phyloP scores from a whole-genome alignment of 1,140 invertebrate genomes.

The Drosophila aff. region DNA sequence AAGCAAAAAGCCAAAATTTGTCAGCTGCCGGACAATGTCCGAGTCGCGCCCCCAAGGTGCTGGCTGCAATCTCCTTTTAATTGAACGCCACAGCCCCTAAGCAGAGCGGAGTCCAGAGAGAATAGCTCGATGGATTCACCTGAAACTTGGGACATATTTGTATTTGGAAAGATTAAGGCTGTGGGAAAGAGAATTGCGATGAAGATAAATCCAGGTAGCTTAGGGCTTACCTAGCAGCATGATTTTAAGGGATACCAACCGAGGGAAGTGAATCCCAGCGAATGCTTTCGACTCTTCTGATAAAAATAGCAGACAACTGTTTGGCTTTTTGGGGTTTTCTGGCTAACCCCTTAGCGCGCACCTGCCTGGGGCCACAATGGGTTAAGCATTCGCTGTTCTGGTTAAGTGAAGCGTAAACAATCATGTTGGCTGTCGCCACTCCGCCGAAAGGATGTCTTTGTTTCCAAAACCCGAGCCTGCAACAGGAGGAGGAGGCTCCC shows the following conservation, averaged over 20 bases:
- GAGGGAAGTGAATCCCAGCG: background rate
- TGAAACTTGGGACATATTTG: background rate
- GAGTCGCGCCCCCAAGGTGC: constrained; percentile 26
- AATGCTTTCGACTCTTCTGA: background rate
- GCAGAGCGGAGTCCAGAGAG: background rate
- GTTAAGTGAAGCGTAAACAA: constrained; percentile 53
- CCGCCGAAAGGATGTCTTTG: constrained; percentile 51
- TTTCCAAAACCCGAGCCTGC: constrained; percentile 5
- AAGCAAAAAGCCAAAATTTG: constrained; percentile 37
- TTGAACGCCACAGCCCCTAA: constrained; percentile 16
- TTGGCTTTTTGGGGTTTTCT: background rate
- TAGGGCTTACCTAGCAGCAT: background rate
- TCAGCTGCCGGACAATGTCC: constrained; percentile 41
- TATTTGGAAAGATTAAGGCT: background rate
- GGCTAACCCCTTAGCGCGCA: background rate
- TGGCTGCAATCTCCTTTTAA: constrained; percentile 41
- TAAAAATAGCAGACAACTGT: constrained; percentile 5
- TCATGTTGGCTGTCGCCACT: constrained; percentile 51
- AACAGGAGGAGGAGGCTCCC: constrained; percentile 4
- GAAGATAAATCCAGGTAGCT: background rate
- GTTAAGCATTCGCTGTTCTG: constrained; percentile 35
- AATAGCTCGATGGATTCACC: constrained; percentile 4
- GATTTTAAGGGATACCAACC: background rate
- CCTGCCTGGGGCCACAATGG: constrained; percentile 3
- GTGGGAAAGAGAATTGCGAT: background rate